Percentiles rank a stretch among this genome's conserved stretches.
Evolutionary conservation across 2,888 invertebrate genomes (phyloP).

Genomic region (Apamea epomidion): DNA sequence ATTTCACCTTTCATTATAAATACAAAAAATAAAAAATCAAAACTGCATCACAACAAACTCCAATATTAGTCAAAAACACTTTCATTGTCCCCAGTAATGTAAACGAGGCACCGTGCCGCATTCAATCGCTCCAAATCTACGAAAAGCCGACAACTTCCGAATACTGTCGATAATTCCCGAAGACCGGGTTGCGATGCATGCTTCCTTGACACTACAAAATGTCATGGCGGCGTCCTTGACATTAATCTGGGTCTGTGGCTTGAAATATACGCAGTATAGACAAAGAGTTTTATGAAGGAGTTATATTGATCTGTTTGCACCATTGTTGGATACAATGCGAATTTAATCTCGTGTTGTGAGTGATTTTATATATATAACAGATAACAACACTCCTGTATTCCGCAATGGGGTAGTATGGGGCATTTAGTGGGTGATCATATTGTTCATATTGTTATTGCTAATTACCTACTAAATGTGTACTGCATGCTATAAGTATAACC

Average conservation of each 20-base stretch:
- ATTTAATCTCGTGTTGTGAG: neutral
- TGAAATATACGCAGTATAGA: neutral
- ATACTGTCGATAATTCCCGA: conserved; percentile 26
- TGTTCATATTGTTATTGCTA: neutral
- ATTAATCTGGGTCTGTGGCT: conserved; percentile 19
- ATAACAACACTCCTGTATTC: too few species aligned
- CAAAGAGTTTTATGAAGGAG: neutral
- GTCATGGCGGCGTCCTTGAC: conserved; percentile 42
- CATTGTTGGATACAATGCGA: neutral
- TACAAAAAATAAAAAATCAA: too few species aligned
- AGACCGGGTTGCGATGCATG: conserved; percentile 6
- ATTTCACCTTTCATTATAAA: neutral
- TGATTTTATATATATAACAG: neutral
- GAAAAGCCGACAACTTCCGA: conserved; percentile 17
- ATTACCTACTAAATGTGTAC: too few species aligned
- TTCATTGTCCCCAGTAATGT: neutral
- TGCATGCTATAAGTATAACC: too few species aligned
- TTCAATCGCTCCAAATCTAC: neutral
- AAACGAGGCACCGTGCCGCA: neutral
- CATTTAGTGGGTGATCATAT: neutral
- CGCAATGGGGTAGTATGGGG: neutral
- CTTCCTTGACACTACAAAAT: conserved; percentile 38
- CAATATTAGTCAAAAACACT: neutral
- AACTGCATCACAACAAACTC: neutral
- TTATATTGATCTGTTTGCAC: neutral